Percentiles rank a stretch among this genome's conserved stretches.
These are phyloP conservation scores for Bergia sp. DNA, from an alignment of 92 coral and sea anemone genomes.

Conservation along the genomic window DNA sequence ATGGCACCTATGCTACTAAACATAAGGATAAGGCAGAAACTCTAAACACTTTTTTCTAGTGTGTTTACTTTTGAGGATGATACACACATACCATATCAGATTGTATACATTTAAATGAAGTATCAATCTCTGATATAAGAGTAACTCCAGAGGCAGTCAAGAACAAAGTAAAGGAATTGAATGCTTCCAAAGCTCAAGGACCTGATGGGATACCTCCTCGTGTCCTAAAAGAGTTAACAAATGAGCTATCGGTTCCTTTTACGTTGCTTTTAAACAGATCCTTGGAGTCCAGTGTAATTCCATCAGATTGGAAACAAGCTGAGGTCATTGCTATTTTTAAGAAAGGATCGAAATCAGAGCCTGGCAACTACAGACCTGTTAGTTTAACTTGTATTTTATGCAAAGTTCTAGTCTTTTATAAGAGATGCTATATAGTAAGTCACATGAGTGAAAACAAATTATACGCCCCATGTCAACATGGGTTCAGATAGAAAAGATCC, in stretches of 20 bases:
- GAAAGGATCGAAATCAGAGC: constrained; percentile 16
- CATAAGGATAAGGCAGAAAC: not conserved
- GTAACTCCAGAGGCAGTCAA: constrained; percentile 18
- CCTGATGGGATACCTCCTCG: constrained; percentile 25
- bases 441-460: constrained; percentile 5
- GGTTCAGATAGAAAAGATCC: constrained; percentile 22
- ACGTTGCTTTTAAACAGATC: not conserved
- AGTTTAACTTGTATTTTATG: constrained; percentile 8
- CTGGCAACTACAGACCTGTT: constrained; percentile 24
- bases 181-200: constrained; percentile 8
- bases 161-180: constrained; percentile 5
- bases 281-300: constrained; percentile 13
- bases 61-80: not conserved
- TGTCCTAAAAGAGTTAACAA: constrained; percentile 1
- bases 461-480: constrained; percentile 16
- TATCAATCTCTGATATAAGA: constrained; percentile 17
- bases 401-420: not conserved
- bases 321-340: constrained; percentile 5
- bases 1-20: not conserved
- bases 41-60: not conserved
- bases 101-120: not conserved
- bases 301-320: constrained; percentile 19
- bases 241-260: not conserved
- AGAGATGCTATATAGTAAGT: not conserved
- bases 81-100: not conserved